Evolutionary conservation across 1,140 invertebrate species (phyloP).

Genomic region (Drosophila truncata): DNA sequence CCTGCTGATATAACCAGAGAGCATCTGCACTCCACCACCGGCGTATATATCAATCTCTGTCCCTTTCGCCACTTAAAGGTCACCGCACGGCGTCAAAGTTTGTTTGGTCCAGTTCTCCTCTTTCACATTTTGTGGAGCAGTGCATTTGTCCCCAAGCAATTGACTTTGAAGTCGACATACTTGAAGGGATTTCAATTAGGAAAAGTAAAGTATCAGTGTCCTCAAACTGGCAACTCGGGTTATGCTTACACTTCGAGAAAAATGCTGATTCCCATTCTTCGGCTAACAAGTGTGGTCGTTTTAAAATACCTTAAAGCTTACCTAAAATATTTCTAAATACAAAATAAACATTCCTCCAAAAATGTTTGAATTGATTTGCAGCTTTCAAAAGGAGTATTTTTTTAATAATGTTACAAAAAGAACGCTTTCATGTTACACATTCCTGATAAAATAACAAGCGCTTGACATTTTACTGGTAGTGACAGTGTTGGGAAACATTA

Average conservation of each 20-base stretch:
- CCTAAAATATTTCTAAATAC: neutral
- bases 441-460: neutral
- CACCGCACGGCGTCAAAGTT: slow-evolving; percentile 44
- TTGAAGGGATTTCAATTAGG: slow-evolving; percentile 49
- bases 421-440: neutral
- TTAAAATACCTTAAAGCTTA: neutral
- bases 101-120: slow-evolving; percentile 38
- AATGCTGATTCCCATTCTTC: no score
- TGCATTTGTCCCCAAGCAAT: slow-evolving; percentile 44
- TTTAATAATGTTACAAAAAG: no score
- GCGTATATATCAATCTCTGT: slow-evolving; percentile 38
- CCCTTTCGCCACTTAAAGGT: slow-evolving; percentile 37
- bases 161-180: slow-evolving; percentile 53
- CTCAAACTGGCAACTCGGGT: neutral
- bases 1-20: slow-evolving; percentile 31
- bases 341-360: neutral
- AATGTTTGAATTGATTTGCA: neutral
- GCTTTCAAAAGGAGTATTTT: neutral
- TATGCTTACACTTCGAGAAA: neutral
- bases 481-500: neutral
- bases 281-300: neutral
- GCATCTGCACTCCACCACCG: slow-evolving; percentile 33
- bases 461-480: neutral
- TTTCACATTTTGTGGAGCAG: slow-evolving; percentile 9
- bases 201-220: slow-evolving; percentile 31